Evolutionary conservation across 2,888 invertebrate genomes (phyloP), one percentile per base, ranked within the genome.

Genomic region (Drosophila aldrichi): DNA sequence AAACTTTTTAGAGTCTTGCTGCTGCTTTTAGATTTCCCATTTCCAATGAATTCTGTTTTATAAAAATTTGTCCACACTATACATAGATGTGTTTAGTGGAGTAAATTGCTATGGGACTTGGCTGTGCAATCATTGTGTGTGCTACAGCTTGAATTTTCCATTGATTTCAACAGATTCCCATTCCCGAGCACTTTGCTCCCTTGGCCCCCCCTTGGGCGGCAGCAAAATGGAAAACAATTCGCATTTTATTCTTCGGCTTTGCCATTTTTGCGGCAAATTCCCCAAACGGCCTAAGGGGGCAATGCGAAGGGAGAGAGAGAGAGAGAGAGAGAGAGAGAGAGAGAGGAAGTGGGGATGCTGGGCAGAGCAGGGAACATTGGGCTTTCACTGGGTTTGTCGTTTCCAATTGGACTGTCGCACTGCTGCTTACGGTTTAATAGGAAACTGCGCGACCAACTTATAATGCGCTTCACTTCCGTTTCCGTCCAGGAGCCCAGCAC

Each of bases 391-490:
- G 29, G 58, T 12, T 40, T 29, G 22, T 51, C 46, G 43, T 20
- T 63, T 54, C 65, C 58, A 76, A 75, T 78, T 76, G 73, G 67
- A 32, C 65, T 77, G 79, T 60, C 77, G 55, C 66, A 60, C 71
- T 70, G 66, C 70, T 82, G 66, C 70, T 82, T 71, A 82, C 71
- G 74, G 64, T 72, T 81, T 71, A 82, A 75, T 83, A 63, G 70
- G 66, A 82, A 74, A 72, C 76, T 79, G 60, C 25, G 79, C 70
- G 79, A 74, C 65, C 77, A 81, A 81, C 82, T 81, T 85, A 73
- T 82, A 81, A 73, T 64, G 70, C 66, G 80, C 70, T 62, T 76
- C 71, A 79, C 66, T 84, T 84, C 82, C 82, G 77, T 62, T 73
- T 78, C 73, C 79, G 74, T 51, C 51, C 40, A 29, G 32, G 38